A percentile compares a stretch with the other conserved stretches of the same genome.
phyloP scores from a whole-genome alignment of 2,113 vertebrate species.

The Nipponia nippon region DNA sequence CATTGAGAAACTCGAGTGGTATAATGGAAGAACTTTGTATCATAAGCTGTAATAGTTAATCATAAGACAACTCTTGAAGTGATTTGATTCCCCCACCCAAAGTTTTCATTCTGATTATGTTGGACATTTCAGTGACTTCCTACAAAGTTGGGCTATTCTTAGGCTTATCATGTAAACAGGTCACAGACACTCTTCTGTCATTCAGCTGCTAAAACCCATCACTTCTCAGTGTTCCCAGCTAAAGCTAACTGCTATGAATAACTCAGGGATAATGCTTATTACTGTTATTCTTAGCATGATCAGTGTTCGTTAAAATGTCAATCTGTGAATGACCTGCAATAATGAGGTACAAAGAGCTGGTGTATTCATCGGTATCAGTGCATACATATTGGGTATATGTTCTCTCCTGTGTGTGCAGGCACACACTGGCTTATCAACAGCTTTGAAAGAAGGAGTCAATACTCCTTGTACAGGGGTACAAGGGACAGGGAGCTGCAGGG shows the following conservation, averaged over 20 bases:
- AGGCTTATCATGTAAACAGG: neutral
- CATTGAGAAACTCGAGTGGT: neutral
- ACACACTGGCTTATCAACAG: neutral
- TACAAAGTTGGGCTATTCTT: slow-evolving; percentile 28
- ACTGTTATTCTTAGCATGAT: neutral
- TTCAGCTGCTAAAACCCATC: neutral
- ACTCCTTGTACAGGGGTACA: neutral
- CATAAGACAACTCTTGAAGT: neutral
- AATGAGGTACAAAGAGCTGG: neutral
- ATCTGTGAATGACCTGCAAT: neutral
- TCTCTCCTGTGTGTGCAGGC: neutral
- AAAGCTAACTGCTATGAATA: neutral
- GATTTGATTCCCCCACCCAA: neutral
- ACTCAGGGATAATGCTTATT: neutral
- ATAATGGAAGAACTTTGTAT: neutral
- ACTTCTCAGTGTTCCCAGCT: neutral
- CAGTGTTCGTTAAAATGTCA: neutral
- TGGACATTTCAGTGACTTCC: slow-evolving; percentile 24
- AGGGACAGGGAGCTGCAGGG: neutral
- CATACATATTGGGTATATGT: rapidly evolving
- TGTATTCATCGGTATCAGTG: neutral
- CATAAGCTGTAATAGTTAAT: neutral
- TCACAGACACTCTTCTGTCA: neutral
- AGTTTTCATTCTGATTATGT: slow-evolving; percentile 24
- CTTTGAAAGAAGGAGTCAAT: neutral